Evolutionary conservation across 2,888 invertebrate species (phyloP).

Genomic region (Entomobrya multifasciata): DNA sequence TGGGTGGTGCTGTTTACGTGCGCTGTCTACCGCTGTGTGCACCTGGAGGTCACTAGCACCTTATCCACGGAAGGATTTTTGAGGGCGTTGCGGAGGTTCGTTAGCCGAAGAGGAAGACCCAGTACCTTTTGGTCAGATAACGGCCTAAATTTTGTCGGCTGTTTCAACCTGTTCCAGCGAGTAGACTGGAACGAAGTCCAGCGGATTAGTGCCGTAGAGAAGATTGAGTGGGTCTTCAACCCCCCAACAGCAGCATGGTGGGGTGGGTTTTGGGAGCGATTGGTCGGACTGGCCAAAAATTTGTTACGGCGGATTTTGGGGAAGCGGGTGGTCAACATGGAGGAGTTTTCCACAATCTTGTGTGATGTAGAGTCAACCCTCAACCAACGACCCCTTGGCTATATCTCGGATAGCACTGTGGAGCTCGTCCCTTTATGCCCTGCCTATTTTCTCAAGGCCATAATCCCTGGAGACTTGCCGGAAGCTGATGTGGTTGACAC

Average conservation of each 20-base stretch:
- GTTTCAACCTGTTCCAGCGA: slow-evolving; percentile 82
- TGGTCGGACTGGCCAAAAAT: too few relatives aligned
- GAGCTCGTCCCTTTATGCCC: slow-evolving; percentile 25
- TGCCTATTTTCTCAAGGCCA: not conserved
- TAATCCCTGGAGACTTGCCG: not conserved
- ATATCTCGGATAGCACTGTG: slow-evolving; percentile 12
- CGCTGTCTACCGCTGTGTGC: slow-evolving; percentile 81
- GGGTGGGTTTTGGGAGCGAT: slow-evolving; percentile 50
- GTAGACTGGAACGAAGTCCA: slow-evolving; percentile 82
- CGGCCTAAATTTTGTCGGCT: slow-evolving; percentile 81
- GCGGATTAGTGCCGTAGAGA: not conserved
- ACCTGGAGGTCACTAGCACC: slow-evolving; percentile 79
- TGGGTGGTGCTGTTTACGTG: slow-evolving; percentile 81
- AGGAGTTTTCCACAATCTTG: slow-evolving; percentile 8
- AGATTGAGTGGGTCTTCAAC: slow-evolving; percentile 45
- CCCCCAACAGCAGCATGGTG: slow-evolving; percentile 53
- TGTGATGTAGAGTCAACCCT: not conserved
- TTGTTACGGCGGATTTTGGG: slow-evolving; percentile 27
- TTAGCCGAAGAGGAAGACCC: not conserved
- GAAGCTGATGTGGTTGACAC: slow-evolving; percentile 30
- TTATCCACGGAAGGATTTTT: slow-evolving; percentile 46
- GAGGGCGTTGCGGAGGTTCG: not conserved
- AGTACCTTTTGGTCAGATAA: slow-evolving; percentile 77
- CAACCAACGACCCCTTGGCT: slow-evolving; percentile 33
- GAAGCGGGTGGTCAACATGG: not conserved